These are phyloP conservation scores for Polydrusus pterygomalis DNA, from an alignment of 2,888 invertebrate species.

Conservation along the genomic window DNA sequence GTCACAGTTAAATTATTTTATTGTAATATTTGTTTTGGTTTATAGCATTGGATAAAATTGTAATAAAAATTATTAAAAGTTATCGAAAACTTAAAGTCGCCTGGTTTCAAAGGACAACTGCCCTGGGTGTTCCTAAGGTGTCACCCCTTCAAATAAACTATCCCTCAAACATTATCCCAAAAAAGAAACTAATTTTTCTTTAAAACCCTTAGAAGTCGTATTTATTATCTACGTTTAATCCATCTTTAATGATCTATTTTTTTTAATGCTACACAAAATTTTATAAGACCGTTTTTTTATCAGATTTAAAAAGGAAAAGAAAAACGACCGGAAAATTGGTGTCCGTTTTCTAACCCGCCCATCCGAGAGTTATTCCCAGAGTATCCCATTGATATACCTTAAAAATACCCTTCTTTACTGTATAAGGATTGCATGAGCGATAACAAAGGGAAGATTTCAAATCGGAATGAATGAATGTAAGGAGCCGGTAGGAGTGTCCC, in stretches of 20 bases:
- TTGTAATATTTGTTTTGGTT: too few relatives aligned
- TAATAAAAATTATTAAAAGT: too few relatives aligned
- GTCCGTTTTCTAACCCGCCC: constrained; percentile 57
- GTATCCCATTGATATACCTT: constrained; percentile 50
- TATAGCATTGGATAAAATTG: too few relatives aligned
- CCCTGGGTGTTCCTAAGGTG: too few relatives aligned
- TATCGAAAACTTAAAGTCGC: too few relatives aligned
- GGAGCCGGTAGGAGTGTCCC: constrained; percentile 68
- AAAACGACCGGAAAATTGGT: constrained; percentile 62
- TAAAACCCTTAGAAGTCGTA: too few relatives aligned
- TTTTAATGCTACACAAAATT: constrained; percentile 1
- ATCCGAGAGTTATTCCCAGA: constrained; percentile 48
- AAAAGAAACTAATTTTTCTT: too few relatives aligned
- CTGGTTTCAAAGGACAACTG: too few relatives aligned
- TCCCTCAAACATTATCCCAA: too few relatives aligned
- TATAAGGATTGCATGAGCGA: constrained; percentile 48
- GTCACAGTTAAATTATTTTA: too few relatives aligned
- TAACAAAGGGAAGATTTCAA: constrained; percentile 52
- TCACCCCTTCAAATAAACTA: too few relatives aligned
- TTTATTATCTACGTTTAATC: too few relatives aligned
- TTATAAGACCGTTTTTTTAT: constrained; percentile 19
- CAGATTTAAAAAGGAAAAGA: constrained; percentile 32
- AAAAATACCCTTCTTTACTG: constrained; percentile 43
- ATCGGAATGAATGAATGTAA: constrained; percentile 58
- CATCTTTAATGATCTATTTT: constrained; percentile 9